Percentiles rank a stretch among this genome's conserved stretches.
These are phyloP conservation scores for Cremastinae sp. DNA, from an alignment of 2,888 invertebrate genomes.

Conservation along the genomic window DNA sequence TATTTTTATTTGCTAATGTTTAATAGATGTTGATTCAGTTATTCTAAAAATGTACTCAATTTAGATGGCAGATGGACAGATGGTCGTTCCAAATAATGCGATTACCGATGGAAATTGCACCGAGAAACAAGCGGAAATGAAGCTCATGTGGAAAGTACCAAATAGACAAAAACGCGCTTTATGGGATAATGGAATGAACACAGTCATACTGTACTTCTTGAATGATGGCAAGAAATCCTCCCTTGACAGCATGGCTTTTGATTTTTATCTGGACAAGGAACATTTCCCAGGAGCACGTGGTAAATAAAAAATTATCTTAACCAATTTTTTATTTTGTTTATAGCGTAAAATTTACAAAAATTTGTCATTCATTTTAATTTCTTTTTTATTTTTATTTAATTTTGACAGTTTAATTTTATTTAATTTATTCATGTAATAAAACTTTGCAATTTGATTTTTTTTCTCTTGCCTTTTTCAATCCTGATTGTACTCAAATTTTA, in stretches of 20 bases:
- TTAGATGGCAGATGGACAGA: slow-evolving; percentile 46
- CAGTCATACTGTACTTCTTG: slow-evolving; percentile 58
- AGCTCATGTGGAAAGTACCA: slow-evolving; percentile 51
- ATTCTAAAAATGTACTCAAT: slow-evolving; percentile 13
- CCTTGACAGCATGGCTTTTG: slow-evolving; percentile 58
- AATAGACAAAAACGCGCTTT: slow-evolving; percentile 26
- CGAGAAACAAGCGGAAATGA: slow-evolving; percentile 51
- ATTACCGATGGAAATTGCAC: slow-evolving; percentile 51
- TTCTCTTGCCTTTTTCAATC: too few species aligned
- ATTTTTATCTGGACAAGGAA: slow-evolving; percentile 53
- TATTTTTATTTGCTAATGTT: not conserved
- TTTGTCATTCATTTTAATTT: too few species aligned
- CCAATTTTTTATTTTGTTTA: too few species aligned
- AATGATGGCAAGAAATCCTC: slow-evolving; percentile 59
- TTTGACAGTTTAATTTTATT: too few species aligned
- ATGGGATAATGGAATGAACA: slow-evolving; percentile 34
- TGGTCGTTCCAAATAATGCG: slow-evolving; percentile 55
- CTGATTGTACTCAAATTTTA: too few species aligned
- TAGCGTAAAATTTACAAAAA: too few species aligned
- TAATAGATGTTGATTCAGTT: not conserved
- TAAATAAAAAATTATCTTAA: slow-evolving; percentile 42
- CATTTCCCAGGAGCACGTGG: slow-evolving; percentile 60
- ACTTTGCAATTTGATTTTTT: too few species aligned
- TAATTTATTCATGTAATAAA: too few species aligned
- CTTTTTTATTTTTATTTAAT: too few species aligned